Base-by-base conservation (phyloP, 2,888 invertebrate species). In the Drosophila setosimentum region DNA sequence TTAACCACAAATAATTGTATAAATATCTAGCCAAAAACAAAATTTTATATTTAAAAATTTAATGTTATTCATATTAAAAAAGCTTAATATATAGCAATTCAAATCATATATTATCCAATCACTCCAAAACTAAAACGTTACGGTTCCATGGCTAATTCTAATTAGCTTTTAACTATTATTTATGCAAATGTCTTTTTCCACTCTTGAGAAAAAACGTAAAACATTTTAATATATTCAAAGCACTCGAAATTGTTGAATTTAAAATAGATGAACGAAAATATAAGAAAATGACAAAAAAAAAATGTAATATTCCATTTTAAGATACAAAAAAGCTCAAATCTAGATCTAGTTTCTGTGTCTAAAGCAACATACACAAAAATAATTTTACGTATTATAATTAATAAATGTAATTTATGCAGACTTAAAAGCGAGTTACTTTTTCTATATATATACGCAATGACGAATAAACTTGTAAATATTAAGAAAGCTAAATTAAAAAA, bases 291-390 rank as follows among this genome's bases (percentile, higher is more conserved):
- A 10, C 10, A 18, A 29, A 27, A 16, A 24, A 27, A 27, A 55
- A 30, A 29, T 57, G 29, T 29, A 57, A 57, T 57, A 42, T 57
- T 57, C 57, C 30, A 40, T 37, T 18, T 27, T 29, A 50, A 50
- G 50, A 30, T n/a, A 33, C 33, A 18, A 50, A 30, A 16, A n/a
- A n/a, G 40, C 57, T 30, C 57, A 40, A 57, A 42, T 24, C 21
- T 40, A 42, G 57, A 30, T 30, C 24, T 42, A 42, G 57, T 57
- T 21, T 1, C 21, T 42, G 27, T 55, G 7, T 37, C n/a, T 29
- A 40, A 18, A 42, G 16, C 18, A 13, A 50, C 30, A 54, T n/a
- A 27, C 3, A 37, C 4, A 24, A n/a, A 18, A 21, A 57, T 24
- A 24, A 18, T 30, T 37, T 55, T 37, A 37, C 37, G 27, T 45